Evolutionary conservation across 2,113 vertebrate genomes (phyloP).

Genomic region (Lophochroa leadbeateri): DNA sequence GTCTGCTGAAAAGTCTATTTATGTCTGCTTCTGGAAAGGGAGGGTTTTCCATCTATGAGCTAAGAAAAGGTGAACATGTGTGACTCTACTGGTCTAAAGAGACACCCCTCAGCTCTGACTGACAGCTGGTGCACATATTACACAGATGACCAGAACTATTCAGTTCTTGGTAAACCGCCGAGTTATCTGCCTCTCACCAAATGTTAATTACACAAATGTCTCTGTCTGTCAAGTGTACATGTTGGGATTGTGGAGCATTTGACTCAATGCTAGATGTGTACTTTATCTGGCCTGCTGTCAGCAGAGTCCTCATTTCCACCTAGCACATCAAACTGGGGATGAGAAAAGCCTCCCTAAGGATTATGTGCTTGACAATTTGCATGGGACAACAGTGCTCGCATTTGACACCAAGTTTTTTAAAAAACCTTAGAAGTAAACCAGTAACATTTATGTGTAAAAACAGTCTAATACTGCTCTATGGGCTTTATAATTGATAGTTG

Average conservation of each 20-base stretch:
- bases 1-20: neutral
- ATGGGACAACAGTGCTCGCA: neutral
- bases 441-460: neutral
- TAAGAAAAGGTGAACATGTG: neutral
- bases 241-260: neutral
- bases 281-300: neutral
- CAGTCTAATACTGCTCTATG: neutral
- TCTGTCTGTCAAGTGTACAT: neutral
- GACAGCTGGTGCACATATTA: neutral
- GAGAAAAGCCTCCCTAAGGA: neutral
- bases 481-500: neutral
- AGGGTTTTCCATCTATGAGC: conserved; percentile 5
- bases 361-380: neutral
- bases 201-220: conserved; percentile 8
- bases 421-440: neutral
- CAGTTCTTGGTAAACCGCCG: neutral
- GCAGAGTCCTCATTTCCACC: neutral
- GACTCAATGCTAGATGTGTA: neutral
- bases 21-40: conserved; percentile 22
- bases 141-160: neutral
- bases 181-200: neutral
- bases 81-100: neutral
- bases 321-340: neutral
- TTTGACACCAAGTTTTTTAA: neutral
- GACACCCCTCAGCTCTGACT: neutral